Evolutionary conservation across 2,888 invertebrate species (phyloP), one percentile per base, ranked within the genome.

Genomic region (Scaptomyza caliginosa): DNA sequence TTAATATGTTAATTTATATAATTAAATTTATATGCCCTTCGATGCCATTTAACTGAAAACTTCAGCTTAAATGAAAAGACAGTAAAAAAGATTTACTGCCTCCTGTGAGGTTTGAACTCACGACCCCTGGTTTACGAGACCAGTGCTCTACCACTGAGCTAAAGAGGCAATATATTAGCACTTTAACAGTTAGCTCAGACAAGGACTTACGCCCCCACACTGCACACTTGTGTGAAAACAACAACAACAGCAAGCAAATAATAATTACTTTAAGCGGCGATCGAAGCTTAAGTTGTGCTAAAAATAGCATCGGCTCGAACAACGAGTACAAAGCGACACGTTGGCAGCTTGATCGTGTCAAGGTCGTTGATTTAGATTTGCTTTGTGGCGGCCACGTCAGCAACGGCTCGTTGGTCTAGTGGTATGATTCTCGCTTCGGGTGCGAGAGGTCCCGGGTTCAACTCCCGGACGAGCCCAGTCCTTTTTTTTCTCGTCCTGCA

Each of bases 111-210:
- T 94, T 95, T 94, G 95, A 95, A 95, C 95, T 95, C 95, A 95
- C 95, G 95, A 95, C 95, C 95, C 94, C 95, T 95, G 95, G 95
- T 95, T 95, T 95, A 95, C 95, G 95, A 95, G 95, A 95, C 95
- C 95, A 95, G 95, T 95, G 95, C 95, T 95, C 95, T 95, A 93
- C 95, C 95, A 94, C 95, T 95, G 95, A 95, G 95, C 95, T 95
- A 95, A 95, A 94, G 94, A 95, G 95, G 95, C 95, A 0, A 36
- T 4, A 24, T 11, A 19, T 0, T 6, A 8, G 0, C 0, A 1
- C 17, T 11, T 2, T 13, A 19, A 4, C 24, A 28, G 19, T 49
- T 28, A 66, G 17, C 8, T 5, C 16, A 3, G 30, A 30, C 16
- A 58, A 60, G 66, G 21, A 48, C 10, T 32, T 8, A 26, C 48